Evolutionary conservation across 2,797 vertebrate species (phyloP).

Genomic region (Hybognathus amarus): DNA sequence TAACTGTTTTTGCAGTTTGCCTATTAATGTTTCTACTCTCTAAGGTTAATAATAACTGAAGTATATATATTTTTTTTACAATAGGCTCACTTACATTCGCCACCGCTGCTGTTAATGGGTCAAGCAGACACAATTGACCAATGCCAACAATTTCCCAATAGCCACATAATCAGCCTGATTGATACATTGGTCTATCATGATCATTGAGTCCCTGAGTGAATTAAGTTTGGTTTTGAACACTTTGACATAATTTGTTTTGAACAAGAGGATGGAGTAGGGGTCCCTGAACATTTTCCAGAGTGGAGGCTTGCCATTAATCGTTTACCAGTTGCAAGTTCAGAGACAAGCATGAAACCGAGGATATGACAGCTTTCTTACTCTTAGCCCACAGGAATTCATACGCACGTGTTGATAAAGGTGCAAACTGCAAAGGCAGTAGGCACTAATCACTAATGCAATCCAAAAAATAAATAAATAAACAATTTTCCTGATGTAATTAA

Average conservation of each 20-base stretch:
- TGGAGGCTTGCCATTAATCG: not conserved
- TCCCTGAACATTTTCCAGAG: constrained; percentile 3
- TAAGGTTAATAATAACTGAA: no score
- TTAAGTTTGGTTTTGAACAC: constrained; percentile 8
- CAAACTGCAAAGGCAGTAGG: not conserved
- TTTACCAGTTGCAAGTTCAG: not conserved
- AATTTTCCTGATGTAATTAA: not conserved
- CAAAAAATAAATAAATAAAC: not conserved
- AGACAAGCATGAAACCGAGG: not conserved
- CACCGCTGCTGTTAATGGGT: not conserved
- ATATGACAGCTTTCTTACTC: constrained; percentile 8
- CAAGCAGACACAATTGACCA: not conserved
- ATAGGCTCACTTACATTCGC: no score
- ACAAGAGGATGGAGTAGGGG: not conserved
- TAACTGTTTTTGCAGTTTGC: no score
- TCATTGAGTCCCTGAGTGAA: not conserved
- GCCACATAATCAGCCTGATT: not conserved
- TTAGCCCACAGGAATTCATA: constrained; percentile 6
- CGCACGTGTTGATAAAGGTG: not conserved
- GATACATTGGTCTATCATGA: not conserved
- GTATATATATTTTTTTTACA: no score
- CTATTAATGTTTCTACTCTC: no score
- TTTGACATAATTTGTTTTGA: not conserved
- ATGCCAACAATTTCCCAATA: not conserved
- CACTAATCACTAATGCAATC: not conserved